These are phyloP conservation scores for Stomatorhinus ivindoensis DNA, from an alignment of 2,113 vertebrate species.

Conservation along the genomic window DNA sequence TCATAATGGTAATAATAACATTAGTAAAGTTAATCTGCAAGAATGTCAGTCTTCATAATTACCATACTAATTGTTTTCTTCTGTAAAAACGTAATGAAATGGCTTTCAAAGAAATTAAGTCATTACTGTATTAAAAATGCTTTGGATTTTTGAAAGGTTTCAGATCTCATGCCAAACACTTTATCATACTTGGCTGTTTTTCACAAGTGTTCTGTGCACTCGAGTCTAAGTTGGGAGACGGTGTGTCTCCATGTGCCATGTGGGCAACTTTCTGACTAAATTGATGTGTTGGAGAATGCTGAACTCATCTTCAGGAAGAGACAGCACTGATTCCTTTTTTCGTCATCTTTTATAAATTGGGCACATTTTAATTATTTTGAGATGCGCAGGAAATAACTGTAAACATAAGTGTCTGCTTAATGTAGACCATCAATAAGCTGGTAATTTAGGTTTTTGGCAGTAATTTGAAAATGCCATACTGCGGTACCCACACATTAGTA, in stretches of 20 bases:
- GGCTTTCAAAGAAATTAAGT: slow-evolving; percentile 26
- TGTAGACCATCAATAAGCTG: neutral
- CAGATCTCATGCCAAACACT: slow-evolving; percentile 5
- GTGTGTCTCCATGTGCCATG: neutral
- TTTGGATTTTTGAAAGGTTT: slow-evolving; percentile 17
- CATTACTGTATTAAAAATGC: slow-evolving; percentile 31
- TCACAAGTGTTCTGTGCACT: neutral
- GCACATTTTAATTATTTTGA: neutral
- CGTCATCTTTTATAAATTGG: neutral
- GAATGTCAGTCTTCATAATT: slow-evolving; percentile 28
- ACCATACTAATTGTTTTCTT: slow-evolving; percentile 39
- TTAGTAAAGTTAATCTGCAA: slow-evolving; percentile 1
- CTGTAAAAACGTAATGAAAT: slow-evolving; percentile 34
- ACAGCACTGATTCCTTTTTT: neutral
- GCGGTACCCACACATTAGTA: no score
- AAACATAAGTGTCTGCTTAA: neutral
- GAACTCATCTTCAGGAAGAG: neutral
- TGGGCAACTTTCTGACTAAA: neutral
- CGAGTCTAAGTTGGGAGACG: neutral
- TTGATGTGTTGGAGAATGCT: neutral
- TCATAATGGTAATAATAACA: neutral
- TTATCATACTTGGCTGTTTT: neutral
- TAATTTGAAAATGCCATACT: neutral
- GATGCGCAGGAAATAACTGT: neutral
- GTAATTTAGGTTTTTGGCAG: slow-evolving; percentile 1